phyloP scores from a whole-genome alignment of 92 coral and sea anemone species.

The Bergia sp. region DNA sequence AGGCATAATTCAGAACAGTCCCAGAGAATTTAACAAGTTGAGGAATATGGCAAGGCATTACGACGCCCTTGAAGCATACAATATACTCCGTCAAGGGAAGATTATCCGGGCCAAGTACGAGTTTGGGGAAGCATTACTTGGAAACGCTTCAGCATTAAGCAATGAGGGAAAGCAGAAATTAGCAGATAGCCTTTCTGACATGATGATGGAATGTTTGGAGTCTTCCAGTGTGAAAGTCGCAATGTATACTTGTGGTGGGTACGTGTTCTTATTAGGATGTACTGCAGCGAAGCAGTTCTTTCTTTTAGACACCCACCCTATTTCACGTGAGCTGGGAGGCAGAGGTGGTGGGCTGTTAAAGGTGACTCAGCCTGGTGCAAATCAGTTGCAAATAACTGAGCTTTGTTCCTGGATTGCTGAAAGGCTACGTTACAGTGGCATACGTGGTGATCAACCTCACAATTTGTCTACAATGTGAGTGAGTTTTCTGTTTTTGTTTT shows the following conservation, averaged over 20 bases:
- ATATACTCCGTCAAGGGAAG: not conserved
- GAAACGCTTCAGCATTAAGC: not conserved
- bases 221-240: conserved; percentile 8
- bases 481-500: not conserved
- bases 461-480: conserved; percentile 31
- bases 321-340: conserved; percentile 20
- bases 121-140: not conserved
- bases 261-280: conserved; percentile 39
- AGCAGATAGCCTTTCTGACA: not conserved
- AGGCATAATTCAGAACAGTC: not conserved
- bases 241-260: conserved; percentile 47
- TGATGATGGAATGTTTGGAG: not conserved
- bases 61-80: conserved; percentile 7
- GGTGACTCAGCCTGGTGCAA: conserved; percentile 12
- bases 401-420: conserved; percentile 44
- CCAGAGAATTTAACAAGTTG: not conserved
- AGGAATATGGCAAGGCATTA: not conserved
- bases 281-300: conserved; percentile 35
- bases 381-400: conserved; percentile 20
- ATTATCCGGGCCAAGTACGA: not conserved
- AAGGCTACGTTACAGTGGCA: conserved; percentile 4
- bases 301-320: conserved; percentile 45
- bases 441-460: not conserved
- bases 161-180: not conserved
- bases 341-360: conserved; percentile 34